Evolutionary conservation across 2,888 invertebrate genomes (phyloP).

Genomic region (Eustalomyia histrio): DNA sequence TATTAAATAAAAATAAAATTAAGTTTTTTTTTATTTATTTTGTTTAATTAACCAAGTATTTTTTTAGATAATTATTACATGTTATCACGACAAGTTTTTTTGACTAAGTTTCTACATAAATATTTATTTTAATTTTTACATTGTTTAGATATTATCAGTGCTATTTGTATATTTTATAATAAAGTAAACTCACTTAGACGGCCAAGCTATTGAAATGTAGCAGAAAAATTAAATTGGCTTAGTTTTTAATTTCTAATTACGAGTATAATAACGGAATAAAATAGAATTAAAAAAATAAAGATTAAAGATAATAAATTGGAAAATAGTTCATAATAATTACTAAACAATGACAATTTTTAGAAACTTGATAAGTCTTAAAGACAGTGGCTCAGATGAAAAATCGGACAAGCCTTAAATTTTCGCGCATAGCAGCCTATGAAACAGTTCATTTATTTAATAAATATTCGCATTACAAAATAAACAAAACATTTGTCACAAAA

Average conservation of each 20-base stretch:
- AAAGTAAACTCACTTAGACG: slow-evolving; percentile 22
- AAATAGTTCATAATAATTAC: not conserved
- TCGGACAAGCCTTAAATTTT: too few species aligned
- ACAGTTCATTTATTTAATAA: too few species aligned
- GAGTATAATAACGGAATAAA: not conserved
- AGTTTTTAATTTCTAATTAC: not conserved
- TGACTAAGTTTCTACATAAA: slow-evolving; percentile 1
- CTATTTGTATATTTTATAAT: slow-evolving; percentile 1
- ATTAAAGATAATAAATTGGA: not conserved
- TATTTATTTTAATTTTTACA: slow-evolving; percentile 56
- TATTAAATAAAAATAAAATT: not conserved
- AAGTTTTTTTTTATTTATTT: slow-evolving; percentile 1
- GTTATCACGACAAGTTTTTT: slow-evolving; percentile 45
- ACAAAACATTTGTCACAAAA: too few species aligned
- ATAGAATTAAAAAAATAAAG: not conserved
- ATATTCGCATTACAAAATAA: too few species aligned
- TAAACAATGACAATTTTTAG: not conserved
- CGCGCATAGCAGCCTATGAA: too few species aligned
- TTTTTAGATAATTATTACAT: slow-evolving; percentile 47
- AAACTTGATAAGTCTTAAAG: too few species aligned
- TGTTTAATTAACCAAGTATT: slow-evolving; percentile 48
- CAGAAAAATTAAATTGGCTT: not conserved
- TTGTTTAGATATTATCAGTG: slow-evolving; percentile 54
- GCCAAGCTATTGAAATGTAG: not conserved
- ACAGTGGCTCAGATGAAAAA: too few species aligned